These are phyloP conservation scores for Limnephilus marmoratus DNA, from an alignment of 2,888 invertebrate genomes.

Conservation along the genomic window DNA sequence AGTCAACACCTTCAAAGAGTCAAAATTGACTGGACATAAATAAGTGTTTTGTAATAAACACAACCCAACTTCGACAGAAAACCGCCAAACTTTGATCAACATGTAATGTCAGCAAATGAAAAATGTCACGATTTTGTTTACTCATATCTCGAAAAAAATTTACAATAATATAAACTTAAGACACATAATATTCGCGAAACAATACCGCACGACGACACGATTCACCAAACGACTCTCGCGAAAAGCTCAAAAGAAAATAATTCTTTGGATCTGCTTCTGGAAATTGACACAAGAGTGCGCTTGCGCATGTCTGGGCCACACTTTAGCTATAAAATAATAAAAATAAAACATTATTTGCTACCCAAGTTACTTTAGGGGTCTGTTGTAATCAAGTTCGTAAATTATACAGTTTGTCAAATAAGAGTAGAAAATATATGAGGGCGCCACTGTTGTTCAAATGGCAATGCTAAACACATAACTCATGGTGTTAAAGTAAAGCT, in stretches of 20 bases:
- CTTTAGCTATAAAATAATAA: constrained; percentile 3
- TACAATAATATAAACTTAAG: constrained; percentile 33
- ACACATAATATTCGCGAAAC: constrained; percentile 38
- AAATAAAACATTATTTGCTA: not conserved
- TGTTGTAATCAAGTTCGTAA: not conserved
- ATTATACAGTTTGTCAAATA: no score
- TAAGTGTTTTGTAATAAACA: constrained; percentile 55
- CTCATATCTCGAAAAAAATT: constrained; percentile 53
- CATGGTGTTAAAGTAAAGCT: no score
- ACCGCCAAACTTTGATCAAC: constrained; percentile 45
- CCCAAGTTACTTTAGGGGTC: not conserved
- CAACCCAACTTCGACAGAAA: constrained; percentile 39
- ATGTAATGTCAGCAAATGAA: constrained; percentile 1
- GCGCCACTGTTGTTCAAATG: no score
- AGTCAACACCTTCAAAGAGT: constrained; percentile 47
- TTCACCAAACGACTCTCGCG: constrained; percentile 35
- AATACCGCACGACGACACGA: constrained; percentile 17
- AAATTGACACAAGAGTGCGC: constrained; percentile 35
- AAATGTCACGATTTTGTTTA: constrained; percentile 45
- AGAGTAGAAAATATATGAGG: no score
- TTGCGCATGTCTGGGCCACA: constrained; percentile 6
- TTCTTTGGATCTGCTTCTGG: constrained; percentile 15
- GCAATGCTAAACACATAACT: no score
- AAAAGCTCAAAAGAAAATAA: constrained; percentile 51
- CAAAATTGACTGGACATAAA: constrained; percentile 48